phyloP scores from a whole-genome alignment of 2,113 vertebrate genomes.

The Myanophis thanlyinensis region DNA sequence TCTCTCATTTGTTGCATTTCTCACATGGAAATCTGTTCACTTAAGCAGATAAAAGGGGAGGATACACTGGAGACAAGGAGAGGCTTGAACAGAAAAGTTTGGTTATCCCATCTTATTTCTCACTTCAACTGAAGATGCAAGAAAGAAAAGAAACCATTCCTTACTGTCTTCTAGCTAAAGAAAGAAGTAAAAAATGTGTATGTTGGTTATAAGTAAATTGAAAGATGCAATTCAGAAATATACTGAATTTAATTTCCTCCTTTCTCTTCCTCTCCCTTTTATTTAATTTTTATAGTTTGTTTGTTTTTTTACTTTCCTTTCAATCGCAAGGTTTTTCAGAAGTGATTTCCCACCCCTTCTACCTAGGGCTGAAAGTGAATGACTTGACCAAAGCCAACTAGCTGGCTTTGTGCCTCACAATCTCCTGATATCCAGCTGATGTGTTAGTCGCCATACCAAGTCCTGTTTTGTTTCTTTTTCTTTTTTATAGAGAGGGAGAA shows the following conservation, averaged over 20 bases:
- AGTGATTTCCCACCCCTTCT: not conserved
- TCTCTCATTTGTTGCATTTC: not conserved
- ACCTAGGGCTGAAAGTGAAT: not conserved
- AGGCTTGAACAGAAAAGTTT: not conserved
- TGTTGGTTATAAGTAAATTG: not conserved
- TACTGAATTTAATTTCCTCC: not conserved
- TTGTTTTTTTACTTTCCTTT: not conserved
- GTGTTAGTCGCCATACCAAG: not conserved
- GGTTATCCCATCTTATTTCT: not conserved
- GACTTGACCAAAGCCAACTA: not conserved
- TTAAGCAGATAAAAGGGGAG: not conserved
- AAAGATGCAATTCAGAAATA: not conserved
- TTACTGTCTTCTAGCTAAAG: not conserved
- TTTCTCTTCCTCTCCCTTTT: not conserved
- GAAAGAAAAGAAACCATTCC: not conserved
- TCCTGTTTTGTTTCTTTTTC: not conserved
- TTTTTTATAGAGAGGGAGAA: not conserved
- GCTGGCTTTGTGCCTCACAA: not conserved
- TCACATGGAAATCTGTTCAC: not conserved
- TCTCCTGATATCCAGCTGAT: not conserved
- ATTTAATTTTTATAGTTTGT: not conserved
- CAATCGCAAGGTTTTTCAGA: not conserved
- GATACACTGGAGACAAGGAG: no score
- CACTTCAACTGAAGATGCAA: not conserved
- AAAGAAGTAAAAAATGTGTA: not conserved